phyloP scores from a whole-genome alignment of 2,113 vertebrate genomes.

The Meles meles region DNA sequence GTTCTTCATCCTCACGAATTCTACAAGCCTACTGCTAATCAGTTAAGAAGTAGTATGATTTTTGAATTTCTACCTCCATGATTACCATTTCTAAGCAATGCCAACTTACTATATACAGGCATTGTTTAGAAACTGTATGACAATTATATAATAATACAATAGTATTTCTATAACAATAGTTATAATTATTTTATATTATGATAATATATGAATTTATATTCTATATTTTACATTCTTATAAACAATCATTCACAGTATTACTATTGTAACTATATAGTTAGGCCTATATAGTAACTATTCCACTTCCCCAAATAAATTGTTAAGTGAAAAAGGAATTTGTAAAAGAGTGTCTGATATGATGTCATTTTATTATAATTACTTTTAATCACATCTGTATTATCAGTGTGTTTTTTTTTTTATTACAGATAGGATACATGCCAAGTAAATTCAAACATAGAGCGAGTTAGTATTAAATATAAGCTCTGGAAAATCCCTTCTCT shows the following conservation, averaged over 20 bases:
- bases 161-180: background rate
- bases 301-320: background rate
- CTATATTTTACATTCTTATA: background rate
- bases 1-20: background rate
- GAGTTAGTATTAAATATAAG: background rate
- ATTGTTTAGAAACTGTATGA: background rate
- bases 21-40: background rate
- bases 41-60: background rate
- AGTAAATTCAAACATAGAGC: background rate
- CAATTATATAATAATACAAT: background rate
- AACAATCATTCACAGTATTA: background rate
- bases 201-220: background rate
- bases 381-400: background rate
- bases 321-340: background rate
- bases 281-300: background rate
- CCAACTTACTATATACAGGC: background rate
- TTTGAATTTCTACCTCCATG: background rate
- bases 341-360: background rate
- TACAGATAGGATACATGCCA: background rate
- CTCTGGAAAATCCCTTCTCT: background rate
- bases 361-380: slow-evolving; percentile 7
- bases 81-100: background rate
- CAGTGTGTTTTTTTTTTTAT: background rate
- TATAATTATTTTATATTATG: background rate
- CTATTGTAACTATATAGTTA: background rate